Conservation (phyloP, 2,888 invertebrate species). For the Diarsia mendica region DNA sequence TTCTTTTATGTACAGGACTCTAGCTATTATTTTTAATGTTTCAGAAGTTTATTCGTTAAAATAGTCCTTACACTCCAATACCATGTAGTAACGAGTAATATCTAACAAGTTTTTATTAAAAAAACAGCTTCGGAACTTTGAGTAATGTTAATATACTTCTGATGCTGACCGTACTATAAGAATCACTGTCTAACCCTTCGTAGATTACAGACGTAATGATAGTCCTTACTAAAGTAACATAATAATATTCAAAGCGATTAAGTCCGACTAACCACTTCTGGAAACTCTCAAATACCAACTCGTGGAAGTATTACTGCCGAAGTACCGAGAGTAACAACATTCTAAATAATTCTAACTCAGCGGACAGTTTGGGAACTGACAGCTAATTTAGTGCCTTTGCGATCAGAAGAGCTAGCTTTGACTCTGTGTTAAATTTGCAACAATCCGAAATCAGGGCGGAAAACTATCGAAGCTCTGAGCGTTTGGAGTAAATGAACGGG, state of each 20-base stretch:
- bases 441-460: conserved; percentile 85
- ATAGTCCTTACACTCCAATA: too few species aligned
- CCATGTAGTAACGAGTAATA: too few species aligned
- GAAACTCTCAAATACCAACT: conserved; percentile 41
- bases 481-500: conserved; percentile 78
- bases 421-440: conserved; percentile 83
- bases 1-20: too few species aligned
- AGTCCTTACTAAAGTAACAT: neutral
- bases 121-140: too few species aligned
- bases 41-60: too few species aligned
- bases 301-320: conserved; percentile 42
- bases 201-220: neutral
- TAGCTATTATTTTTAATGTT: too few species aligned
- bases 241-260: conserved; percentile 24
- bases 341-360: conserved; percentile 65
- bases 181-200: neutral
- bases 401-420: conserved; percentile 80
- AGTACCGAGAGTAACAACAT: conserved; percentile 52
- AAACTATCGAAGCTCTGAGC: conserved; percentile 80
- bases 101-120: too few species aligned
- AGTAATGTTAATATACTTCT: too few species aligned
- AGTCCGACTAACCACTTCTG: conserved; percentile 23
- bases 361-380: conserved; percentile 71
- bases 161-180: too few species aligned
- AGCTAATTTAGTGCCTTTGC: conserved; percentile 82